Evolutionary conservation across 2,113 vertebrate genomes (phyloP).

Genomic region (Delphinus delphis): DNA sequence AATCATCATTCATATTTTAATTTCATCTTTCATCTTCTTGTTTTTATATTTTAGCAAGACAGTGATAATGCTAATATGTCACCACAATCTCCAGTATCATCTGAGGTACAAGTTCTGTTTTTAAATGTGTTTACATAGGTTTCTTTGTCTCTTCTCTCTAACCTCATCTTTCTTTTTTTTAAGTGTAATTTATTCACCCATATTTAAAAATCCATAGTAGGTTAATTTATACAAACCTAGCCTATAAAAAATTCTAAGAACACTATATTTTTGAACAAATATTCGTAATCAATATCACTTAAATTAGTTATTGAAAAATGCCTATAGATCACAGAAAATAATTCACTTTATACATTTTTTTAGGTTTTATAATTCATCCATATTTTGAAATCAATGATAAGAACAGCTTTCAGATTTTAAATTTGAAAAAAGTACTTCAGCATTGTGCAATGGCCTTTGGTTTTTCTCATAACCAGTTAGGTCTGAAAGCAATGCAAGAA

Average conservation of each 20-base stretch:
- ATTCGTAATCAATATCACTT: not conserved
- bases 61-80: constrained; percentile 89
- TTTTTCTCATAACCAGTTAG: constrained; percentile 73
- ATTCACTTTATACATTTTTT: not conserved
- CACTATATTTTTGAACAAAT: constrained; percentile 11
- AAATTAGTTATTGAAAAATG: constrained; percentile 40
- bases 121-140: constrained; percentile 67
- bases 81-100: constrained; percentile 88
- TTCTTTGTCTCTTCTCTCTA: constrained; percentile 49
- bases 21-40: constrained; percentile 82
- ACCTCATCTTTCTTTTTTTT: constrained; percentile 37
- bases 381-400: constrained; percentile 52
- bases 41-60: constrained; percentile 88
- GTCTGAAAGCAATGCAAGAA: constrained; percentile 78
- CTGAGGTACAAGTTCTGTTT: constrained; percentile 86
- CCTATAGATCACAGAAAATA: not conserved
- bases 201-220: constrained; percentile 19
- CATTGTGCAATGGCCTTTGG: constrained; percentile 78
- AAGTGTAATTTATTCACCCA: constrained; percentile 24
- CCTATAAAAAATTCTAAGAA: not conserved
- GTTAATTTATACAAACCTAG: not conserved
- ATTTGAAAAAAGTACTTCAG: constrained; percentile 33
- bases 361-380: constrained; percentile 10
- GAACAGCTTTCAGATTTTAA: constrained; percentile 11
- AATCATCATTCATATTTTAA: constrained; percentile 81